Base-by-base conservation (phyloP, 2,888 invertebrate species). In the Platycheirus albimanus region DNA sequence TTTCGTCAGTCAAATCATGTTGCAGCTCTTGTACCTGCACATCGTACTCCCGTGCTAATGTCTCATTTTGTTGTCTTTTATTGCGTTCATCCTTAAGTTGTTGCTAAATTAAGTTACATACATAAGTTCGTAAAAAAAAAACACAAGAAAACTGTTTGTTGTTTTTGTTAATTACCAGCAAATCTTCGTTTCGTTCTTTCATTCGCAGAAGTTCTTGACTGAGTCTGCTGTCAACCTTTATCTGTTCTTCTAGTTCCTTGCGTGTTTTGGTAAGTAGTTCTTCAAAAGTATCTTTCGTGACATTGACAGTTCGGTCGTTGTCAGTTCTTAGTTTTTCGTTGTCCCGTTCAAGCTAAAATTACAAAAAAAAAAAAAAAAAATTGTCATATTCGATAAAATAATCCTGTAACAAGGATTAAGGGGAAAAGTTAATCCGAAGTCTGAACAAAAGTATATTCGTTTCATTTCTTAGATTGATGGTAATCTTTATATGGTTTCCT, bases 181-280 rank as follows among this genome's bases (percentile, higher is more conserved):
- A 85, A 33, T 87, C 85, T 11, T 89, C 88, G 63, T 88, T 88
- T 30, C 86, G 86, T 28, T 87, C 83, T 24, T 87, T 87, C 64
- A 91, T 77, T 28, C 88, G 87, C 13, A 88, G 77, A 45, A 90
- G 85, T 76, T 91, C 91, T 63, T 87, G 87, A 72, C 87, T 88
- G 8, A 89, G 80, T 69, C 87, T 86, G 7, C 87, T 85, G 10
- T 88, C 87, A 24, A 86, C 86, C 52, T 87, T 87, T 10, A 89
- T 86, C 85, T 90, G 88, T 15, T 88, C 87, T 49, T 90, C 93
- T n/a, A 93, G 91, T 86, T 94, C 94, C 64, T 92, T 92, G 30
- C 93, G 91, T 8, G 93, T 92, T 67, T 92, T 92, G 41, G 91
- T 91, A 45, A 94, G 87, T 11, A 94, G 88, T 54, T 91, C 91